Base-by-base conservation (phyloP, 1,140 invertebrate species). In the Drosophila sechellia region DNA sequence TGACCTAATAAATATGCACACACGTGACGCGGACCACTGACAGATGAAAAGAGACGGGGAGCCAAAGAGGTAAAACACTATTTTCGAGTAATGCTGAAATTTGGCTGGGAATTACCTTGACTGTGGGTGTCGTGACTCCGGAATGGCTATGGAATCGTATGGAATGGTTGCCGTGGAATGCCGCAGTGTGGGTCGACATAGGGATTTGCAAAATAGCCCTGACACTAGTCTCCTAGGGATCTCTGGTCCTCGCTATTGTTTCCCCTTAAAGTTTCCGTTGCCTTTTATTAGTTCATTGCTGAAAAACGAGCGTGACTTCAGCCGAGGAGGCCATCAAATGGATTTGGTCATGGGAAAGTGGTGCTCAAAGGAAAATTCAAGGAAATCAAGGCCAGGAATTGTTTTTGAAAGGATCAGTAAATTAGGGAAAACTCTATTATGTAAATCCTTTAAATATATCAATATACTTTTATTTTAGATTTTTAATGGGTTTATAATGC, bases 1-100 rank as follows among this genome's bases (percentile, higher is more conserved):
- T 89, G 84, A 89, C 84, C 84, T 84, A 89, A 89, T 89, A 89
- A 89, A 89, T 90, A 90, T 77, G 84, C 79, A 68, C 60, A 78
- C 81, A 78, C 75, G 57, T 72, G 73, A 80, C 59, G 63, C 49
- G 56, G 40, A 53, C 45, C 48, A 59, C 77, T 54, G 68, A 79
- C 63, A 57, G 49, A 56, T 35, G 63, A 43, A 77, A 46, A 59
- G 48, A 56, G 49, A 42, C 53, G 52, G 56, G 20, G 54, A 17
- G 45, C 10, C 58, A 37, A 74, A 74, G 65, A 72, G 73, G 57
- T 65, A 52, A 61, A 59, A 77, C 50, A 68, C 61, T 76, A 61
- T 50, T 80, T 85, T 77, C 72, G 59, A 77, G 56, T 80, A 81
- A 87, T 87, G 83, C 70, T 63, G 77, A 84, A 89, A 73, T 89